Evolutionary conservation across 2,888 invertebrate species (phyloP), one percentile per base, ranked within the genome.

Genomic region (Actias luna): DNA sequence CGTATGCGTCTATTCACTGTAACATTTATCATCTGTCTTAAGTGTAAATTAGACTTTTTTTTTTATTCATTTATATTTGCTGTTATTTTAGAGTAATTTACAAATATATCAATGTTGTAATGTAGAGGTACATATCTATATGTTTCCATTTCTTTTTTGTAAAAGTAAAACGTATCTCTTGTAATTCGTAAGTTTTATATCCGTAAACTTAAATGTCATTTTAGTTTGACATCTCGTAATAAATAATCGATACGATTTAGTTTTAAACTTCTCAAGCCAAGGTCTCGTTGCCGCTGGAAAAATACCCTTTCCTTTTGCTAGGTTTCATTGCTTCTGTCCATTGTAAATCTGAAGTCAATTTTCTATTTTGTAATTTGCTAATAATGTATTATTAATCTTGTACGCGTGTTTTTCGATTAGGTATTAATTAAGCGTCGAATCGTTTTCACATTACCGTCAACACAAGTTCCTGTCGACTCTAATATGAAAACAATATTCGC

Each of bases 61-160:
- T n/a, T n/a, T n/a, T n/a, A n/a, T n/a, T n/a, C n/a, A n/a, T n/a
- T n/a, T n/a, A n/a, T n/a, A n/a, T n/a, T 50, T 25, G 46, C 25
- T 22, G 10, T 50, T 50, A 12, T 50, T 50, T 25, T 25, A 50
- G 25, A 25, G 25, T 50, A 50, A 25, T 50, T 50, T 25, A 50
- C 46, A 2, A 50, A 25, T 50, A 29, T 55, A 29, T 55, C 29
- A n/a, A 55, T 55, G 55, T 55, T 55, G 27, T 55, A 29, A 29
- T n/a, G 27, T 55, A 55, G 55, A n/a, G n/a, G n/a, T 55, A 55
- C 29, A 55, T 29, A 55, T 55, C 27, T 55, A 29, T 27, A 55
- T 55, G 29, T 55, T n/a, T 8, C n/a, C n/a, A n/a, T n/a, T n/a
- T n/a, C n/a, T n/a, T n/a, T 8, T 25, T 46, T 46, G 22, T 46